A percentile compares a stretch with the other conserved stretches of the same genome.
Evolutionary conservation across 2,888 invertebrate genomes (phyloP).

Genomic region (Cinara cedri): DNA sequence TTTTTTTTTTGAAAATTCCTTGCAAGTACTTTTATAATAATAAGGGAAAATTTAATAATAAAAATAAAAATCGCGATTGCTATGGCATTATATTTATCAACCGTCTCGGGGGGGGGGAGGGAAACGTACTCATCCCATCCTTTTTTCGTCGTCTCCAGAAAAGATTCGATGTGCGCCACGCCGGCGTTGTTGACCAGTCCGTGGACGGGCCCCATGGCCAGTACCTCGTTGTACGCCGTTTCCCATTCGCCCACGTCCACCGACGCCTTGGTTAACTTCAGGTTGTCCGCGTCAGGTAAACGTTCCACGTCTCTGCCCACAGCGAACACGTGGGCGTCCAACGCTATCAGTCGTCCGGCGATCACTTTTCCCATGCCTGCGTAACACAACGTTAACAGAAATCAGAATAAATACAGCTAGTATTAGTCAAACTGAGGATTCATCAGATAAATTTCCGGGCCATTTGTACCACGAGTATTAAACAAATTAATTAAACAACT

Average conservation of each 20-base stretch:
- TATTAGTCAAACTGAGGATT: too few relatives aligned
- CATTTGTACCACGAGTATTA: too few relatives aligned
- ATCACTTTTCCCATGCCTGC: constrained; percentile 43
- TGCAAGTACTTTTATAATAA: too few relatives aligned
- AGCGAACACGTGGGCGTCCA: constrained; percentile 28
- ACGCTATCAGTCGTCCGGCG: neutral
- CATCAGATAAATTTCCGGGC: too few relatives aligned
- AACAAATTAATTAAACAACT: too few relatives aligned
- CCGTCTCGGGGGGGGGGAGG: too few relatives aligned
- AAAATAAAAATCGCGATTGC: too few relatives aligned
- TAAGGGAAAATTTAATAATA: too few relatives aligned
- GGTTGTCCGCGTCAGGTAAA: constrained; percentile 9
- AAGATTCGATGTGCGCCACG: constrained; percentile 72
- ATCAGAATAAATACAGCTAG: too few relatives aligned
- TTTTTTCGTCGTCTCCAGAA: constrained; percentile 72
- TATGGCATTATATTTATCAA: too few relatives aligned
- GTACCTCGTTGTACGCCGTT: constrained; percentile 69
- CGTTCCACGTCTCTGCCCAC: constrained; percentile 35
- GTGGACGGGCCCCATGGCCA: constrained; percentile 73
- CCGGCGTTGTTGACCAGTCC: constrained; percentile 90
- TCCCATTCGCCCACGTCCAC: constrained; percentile 81
- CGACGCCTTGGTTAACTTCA: constrained; percentile 69
- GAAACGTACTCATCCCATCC: constrained; percentile 77
- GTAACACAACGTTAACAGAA: too few relatives aligned
- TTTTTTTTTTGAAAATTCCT: too few relatives aligned